phyloP scores from a whole-genome alignment of 2,888 invertebrate genomes.

The Eulithis prunata region DNA sequence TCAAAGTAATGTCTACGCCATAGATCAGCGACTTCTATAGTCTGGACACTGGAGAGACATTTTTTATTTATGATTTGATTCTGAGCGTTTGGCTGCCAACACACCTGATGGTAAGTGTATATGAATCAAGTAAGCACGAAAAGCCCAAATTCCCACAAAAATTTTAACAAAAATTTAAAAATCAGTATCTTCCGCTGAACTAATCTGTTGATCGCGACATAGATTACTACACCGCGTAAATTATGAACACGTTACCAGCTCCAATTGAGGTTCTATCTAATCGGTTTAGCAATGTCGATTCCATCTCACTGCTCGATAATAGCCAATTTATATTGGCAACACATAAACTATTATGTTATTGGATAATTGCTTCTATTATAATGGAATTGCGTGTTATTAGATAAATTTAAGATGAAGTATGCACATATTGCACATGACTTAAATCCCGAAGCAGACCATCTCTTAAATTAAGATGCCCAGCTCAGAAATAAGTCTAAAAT shows the following conservation, averaged over 20 bases:
- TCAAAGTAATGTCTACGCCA: no score
- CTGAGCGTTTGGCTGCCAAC: no score
- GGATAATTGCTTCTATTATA: slow-evolving; percentile 21
- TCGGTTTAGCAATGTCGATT: slow-evolving; percentile 17
- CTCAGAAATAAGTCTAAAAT: no score
- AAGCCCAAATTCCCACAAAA: no score
- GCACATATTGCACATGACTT: neutral
- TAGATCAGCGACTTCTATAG: no score
- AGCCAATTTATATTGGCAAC: slow-evolving; percentile 24
- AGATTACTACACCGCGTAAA: neutral
- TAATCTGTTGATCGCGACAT: neutral
- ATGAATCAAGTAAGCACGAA: no score
- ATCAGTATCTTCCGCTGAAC: neutral
- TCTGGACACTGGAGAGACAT: no score
- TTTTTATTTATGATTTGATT: no score
- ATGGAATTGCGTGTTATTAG: slow-evolving; percentile 8
- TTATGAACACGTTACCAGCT: slow-evolving; percentile 12
- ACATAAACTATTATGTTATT: slow-evolving; percentile 20
- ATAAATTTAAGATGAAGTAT: slow-evolving; percentile 3
- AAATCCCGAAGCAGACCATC: neutral
- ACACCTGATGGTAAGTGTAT: no score
- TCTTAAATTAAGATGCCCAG: no score
- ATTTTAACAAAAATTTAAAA: no score
- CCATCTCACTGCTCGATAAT: slow-evolving; percentile 23
- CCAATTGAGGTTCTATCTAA: slow-evolving; percentile 11